Evolutionary conservation across 1,140 invertebrate species (phyloP).

Genomic region (Cydia fagiglandana): DNA sequence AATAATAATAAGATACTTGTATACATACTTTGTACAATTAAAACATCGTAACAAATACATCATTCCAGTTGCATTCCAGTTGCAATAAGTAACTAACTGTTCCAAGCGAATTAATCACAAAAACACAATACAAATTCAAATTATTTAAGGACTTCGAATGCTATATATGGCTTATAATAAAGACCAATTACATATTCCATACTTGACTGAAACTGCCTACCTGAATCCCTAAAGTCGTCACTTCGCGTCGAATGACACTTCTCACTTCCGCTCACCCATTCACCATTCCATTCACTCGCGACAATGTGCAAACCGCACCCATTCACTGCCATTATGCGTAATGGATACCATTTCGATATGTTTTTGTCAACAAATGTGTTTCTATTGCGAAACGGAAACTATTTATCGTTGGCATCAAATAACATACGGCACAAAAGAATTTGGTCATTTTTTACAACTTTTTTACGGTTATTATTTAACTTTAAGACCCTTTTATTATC

Average conservation of each 20-base stretch:
- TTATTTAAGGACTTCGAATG: too few species aligned
- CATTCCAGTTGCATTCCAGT: too few species aligned
- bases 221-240: conserved; percentile 1
- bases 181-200: too few species aligned
- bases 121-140: too few species aligned
- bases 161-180: too few species aligned
- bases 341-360: conserved; percentile 24
- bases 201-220: background rate
- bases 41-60: too few species aligned
- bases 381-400: conserved; percentile 21
- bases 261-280: conserved; percentile 20
- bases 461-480: background rate
- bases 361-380: conserved; percentile 24
- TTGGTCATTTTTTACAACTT: conserved; percentile 15
- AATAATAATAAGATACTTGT: too few species aligned
- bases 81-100: too few species aligned
- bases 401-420: conserved; percentile 10
- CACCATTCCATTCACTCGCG: background rate
- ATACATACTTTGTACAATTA: too few species aligned
- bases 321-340: background rate
- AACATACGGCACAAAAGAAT: background rate
- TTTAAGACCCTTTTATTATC: background rate
- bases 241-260: background rate
- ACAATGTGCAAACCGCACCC: background rate
- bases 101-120: too few species aligned